Evolutionary conservation across 2,797 vertebrate genomes (phyloP), one percentile per base, ranked within the genome.

Genomic region (Microctenopoma lineatum): DNA sequence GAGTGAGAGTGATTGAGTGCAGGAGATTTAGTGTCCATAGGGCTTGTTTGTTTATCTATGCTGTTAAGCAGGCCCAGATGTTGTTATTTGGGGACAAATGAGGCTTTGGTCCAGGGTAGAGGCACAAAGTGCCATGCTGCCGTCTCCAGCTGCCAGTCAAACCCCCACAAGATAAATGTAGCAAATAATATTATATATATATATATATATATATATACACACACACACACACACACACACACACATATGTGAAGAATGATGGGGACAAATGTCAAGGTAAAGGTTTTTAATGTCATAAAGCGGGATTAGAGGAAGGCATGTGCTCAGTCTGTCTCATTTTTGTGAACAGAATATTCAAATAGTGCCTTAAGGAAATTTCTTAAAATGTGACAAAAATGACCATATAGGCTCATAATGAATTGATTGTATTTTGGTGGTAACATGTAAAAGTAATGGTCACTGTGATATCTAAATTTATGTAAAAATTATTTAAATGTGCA

Each of bases 41-140:
- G 80, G 81, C 84, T 84, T 92, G 88, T 91, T 90, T 89, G 90
- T 88, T 88, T 90, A 87, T 92, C 86, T 75, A 79, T 77, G 84
- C 69, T 77, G 62, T 84, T 93, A 93, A 92, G 84, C 90, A 77
- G 26, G 51, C 70, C 89, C 91, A 93, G 86, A 92, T 92, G 87
- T 87, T 92, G 84, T 89, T 81, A 45, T 94, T 91, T 81, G 85
- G 78, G 86, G 89, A 93, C 84, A 79, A 90, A 84, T 88, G 72
- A 89, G 61, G 62, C 53, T 86, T 88, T 92, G 72, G 81, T 84
- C 79, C 84, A 89, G 69, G 89, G 86, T 52, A 61, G 87, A 71
- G 68, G 78, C 59, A 54, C 53, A 65, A 71, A 81, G 86, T 76
- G 47, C 75, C 67, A 66, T 59, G 55, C 62, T 7, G 25, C 58